Evolutionary conservation across 2,113 vertebrate species (phyloP).

Genomic region (Equus quagga): DNA sequence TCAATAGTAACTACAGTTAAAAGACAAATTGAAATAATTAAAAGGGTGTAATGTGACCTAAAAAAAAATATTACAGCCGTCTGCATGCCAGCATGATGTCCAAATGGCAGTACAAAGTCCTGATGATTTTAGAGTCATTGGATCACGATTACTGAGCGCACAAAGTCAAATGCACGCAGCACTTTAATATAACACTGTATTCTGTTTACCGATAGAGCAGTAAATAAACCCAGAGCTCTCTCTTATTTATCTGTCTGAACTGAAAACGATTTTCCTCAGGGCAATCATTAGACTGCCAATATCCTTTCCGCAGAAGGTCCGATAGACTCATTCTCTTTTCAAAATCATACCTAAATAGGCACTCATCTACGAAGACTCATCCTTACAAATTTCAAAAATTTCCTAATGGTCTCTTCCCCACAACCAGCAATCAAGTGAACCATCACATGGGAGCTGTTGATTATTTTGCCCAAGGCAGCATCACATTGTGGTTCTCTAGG

Average conservation of each 20-base stretch:
- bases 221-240: not conserved
- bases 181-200: not conserved
- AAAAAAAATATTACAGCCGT: slow-evolving; percentile 71
- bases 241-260: not conserved
- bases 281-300: not conserved
- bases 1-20: slow-evolving; percentile 74
- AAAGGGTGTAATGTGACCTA: slow-evolving; percentile 75
- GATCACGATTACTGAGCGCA: not conserved
- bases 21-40: slow-evolving; percentile 78
- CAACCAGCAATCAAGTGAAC: not conserved
- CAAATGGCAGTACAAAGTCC: not conserved
- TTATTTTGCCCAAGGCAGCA: not conserved
- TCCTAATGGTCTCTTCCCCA: not conserved
- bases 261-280: not conserved
- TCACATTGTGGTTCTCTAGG: not conserved
- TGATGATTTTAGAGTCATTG: not conserved
- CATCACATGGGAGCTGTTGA: not conserved
- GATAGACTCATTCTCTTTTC: not conserved
- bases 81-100: not conserved
- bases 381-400: not conserved
- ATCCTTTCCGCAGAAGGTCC: not conserved
- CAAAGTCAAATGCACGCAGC: not conserved
- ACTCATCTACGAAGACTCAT: not conserved
- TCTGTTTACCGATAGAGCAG: not conserved
- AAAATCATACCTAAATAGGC: not conserved